Conservation (phyloP, 2,888 invertebrate genomes). For the Apamea epomidion region DNA sequence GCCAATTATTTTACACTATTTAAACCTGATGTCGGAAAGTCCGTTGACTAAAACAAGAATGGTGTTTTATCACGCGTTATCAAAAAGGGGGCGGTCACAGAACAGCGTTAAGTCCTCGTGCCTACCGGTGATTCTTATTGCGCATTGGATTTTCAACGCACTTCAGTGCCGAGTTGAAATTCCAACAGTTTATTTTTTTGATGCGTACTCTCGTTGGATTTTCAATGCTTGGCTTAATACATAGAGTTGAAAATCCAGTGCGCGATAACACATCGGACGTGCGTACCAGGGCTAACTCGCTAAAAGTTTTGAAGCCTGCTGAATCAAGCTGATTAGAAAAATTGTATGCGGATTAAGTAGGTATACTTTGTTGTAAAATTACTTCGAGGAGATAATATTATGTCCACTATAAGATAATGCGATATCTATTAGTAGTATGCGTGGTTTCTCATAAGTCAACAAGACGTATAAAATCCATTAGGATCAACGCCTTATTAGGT, state of each 20-base stretch:
- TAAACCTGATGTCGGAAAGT: too few relatives aligned
- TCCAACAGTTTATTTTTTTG: not conserved
- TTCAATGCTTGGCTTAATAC: too few relatives aligned
- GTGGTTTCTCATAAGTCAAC: not conserved
- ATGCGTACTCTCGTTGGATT: too few relatives aligned
- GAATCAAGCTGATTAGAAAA: conserved; percentile 18
- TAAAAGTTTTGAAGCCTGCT: not conserved
- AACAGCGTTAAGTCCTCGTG: not conserved
- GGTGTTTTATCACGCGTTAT: conserved; percentile 39
- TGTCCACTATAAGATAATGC: not conserved
- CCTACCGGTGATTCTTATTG: not conserved
- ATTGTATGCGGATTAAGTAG: not conserved
- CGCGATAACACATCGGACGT: not conserved
- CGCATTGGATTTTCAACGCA: not conserved
- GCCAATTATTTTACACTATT: too few relatives aligned
- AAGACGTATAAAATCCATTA: not conserved
- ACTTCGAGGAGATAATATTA: not conserved
- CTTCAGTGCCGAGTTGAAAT: not conserved
- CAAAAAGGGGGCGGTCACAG: conserved; percentile 49
- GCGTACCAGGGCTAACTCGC: not conserved
- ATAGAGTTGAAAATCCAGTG: too few relatives aligned
- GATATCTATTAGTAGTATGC: not conserved
- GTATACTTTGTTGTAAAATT: not conserved
- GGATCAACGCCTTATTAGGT: conserved; percentile 20
- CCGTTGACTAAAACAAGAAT: conserved; percentile 14